These are phyloP conservation scores for Siniperca scherzeri DNA, from an alignment of 2,797 vertebrate genomes.

Conservation along the genomic window DNA sequence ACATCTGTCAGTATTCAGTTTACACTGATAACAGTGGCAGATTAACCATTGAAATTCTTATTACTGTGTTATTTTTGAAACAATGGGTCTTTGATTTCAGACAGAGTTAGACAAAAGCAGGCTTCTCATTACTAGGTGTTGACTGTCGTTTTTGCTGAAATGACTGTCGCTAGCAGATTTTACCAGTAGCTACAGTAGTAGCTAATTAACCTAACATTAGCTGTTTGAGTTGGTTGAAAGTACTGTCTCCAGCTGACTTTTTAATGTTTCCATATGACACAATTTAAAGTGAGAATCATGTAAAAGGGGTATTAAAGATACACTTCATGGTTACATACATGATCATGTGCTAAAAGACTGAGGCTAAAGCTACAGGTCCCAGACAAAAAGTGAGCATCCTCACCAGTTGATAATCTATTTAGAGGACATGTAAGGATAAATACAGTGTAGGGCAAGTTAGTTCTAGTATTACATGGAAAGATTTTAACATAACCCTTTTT, in stretches of 20 bases:
- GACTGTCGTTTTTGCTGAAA: no score
- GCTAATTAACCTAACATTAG: background rate
- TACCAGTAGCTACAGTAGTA: background rate
- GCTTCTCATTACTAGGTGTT: no score
- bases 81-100: background rate
- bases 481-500: no score
- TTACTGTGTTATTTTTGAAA: background rate
- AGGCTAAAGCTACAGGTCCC: background rate
- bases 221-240: no score
- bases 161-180: background rate
- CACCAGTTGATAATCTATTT: no score
- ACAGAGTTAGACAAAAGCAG: background rate
- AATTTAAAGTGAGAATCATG: no score
- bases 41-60: background rate
- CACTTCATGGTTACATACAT: no score
- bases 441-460: no score
- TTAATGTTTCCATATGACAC: no score
- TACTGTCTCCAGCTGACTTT: background rate
- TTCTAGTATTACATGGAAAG: background rate
- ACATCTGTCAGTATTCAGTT: background rate
- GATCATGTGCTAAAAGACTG: background rate
- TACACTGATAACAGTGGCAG: background rate
- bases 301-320: background rate
- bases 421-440: no score
- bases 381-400: no score